These are phyloP conservation scores for Scalopus aquaticus DNA, from an alignment of 2,113 vertebrate species.

Conservation along the genomic window DNA sequence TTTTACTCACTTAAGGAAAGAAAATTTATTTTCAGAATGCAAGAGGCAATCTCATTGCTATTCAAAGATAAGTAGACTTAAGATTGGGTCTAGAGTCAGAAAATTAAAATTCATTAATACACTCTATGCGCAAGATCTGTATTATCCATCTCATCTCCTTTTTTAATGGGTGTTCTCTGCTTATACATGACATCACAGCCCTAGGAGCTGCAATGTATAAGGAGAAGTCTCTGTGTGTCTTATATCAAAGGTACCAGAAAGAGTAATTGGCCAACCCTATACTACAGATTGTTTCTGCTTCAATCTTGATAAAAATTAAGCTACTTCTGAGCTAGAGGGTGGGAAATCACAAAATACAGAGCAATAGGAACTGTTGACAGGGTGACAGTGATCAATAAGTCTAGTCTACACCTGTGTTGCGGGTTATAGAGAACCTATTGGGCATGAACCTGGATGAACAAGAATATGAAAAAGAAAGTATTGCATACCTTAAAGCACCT, in stretches of 20 bases:
- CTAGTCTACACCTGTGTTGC: neutral
- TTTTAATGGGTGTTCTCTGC: neutral
- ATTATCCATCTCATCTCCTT: neutral
- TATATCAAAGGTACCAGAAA: neutral
- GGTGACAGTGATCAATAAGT: neutral
- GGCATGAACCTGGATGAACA: neutral
- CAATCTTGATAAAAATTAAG: neutral
- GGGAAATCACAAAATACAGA: neutral
- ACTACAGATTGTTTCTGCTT: neutral
- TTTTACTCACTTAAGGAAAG: neutral
- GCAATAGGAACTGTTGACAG: neutral
- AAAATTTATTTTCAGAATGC: slow-evolving; percentile 30
- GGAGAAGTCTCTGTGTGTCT: neutral
- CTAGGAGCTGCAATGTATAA: neutral
- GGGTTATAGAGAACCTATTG: neutral
- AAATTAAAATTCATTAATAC: slow-evolving; percentile 10
- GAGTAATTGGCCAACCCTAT: neutral
- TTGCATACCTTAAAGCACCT: neutral
- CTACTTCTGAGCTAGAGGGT: neutral
- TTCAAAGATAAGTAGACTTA: neutral
- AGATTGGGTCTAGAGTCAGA: neutral
- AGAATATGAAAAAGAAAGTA: neutral
- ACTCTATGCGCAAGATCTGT: neutral
- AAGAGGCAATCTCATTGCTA: slow-evolving; percentile 3
- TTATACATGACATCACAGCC: neutral